phyloP scores from a whole-genome alignment of 2,888 invertebrate genomes.

The Esperia sulphurella region DNA sequence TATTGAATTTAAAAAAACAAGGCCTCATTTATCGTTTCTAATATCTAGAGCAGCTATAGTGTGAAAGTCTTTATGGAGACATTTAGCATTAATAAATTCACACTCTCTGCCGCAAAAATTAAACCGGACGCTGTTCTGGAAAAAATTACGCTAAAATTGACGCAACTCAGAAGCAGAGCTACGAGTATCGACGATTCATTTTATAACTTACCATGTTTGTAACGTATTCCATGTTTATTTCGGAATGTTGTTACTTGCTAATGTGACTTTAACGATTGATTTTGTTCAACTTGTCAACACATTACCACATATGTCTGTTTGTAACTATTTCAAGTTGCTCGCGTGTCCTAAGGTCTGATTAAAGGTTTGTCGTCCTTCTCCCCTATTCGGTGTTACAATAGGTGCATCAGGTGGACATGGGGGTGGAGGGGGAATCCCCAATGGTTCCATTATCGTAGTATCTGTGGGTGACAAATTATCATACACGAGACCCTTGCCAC shows the following conservation, averaged over 20 bases:
- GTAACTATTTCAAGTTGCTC: background rate
- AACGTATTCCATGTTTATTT: background rate
- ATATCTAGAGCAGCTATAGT: too few species aligned
- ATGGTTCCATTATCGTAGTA: conserved; percentile 15
- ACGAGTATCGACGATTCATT: too few species aligned
- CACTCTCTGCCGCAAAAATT: too few species aligned
- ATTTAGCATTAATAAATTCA: too few species aligned
- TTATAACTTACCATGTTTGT: background rate
- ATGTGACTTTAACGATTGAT: conserved; percentile 1
- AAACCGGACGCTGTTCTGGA: too few species aligned
- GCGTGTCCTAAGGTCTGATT: background rate
- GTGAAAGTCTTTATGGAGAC: too few species aligned
- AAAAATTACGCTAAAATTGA: too few species aligned
- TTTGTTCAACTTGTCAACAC: background rate
- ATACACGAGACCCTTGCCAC: conserved; percentile 6
- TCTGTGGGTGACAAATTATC: conserved; percentile 28
- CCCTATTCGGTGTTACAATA: conserved; percentile 12
- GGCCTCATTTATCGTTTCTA: too few species aligned
- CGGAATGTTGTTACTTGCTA: background rate
- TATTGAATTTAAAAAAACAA: too few species aligned
- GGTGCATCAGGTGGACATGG: conserved; percentile 7
- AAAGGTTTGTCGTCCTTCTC: background rate
- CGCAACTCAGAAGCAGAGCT: too few species aligned
- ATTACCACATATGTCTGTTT: background rate
- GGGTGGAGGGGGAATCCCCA: conserved; percentile 11